Conservation (phyloP, 2,888 invertebrate species). For the Amphimallon solstitiale region DNA sequence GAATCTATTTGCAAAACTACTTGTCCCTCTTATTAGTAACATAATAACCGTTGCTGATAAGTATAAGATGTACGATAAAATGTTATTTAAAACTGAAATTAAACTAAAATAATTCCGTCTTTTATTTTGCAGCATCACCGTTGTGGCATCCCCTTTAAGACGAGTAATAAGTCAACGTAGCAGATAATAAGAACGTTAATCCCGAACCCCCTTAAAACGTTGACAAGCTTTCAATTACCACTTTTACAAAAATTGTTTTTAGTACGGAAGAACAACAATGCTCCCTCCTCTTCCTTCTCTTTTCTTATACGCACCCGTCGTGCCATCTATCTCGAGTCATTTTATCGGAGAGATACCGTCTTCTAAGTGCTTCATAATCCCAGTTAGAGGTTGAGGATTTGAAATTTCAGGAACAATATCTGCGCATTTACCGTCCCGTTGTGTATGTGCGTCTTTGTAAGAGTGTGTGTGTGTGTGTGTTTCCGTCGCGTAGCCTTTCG, state of each 20-base stretch:
- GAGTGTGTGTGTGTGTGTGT: conserved; percentile 2
- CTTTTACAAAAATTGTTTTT: conserved; percentile 30
- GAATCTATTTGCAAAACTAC: too few species aligned
- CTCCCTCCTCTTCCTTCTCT: neutral
- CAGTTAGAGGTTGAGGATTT: conserved; percentile 34
- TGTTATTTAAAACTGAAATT: too few species aligned
- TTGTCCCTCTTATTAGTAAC: too few species aligned
- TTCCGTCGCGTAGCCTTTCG: too few species aligned
- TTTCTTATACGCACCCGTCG: neutral
- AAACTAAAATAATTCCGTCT: too few species aligned
- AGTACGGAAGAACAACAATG: neutral
- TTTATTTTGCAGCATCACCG: too few species aligned
- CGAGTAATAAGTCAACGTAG: conserved; percentile 6
- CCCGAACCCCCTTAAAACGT: conserved; percentile 15
- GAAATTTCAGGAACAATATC: conserved; percentile 31
- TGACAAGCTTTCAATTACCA: conserved; percentile 31
- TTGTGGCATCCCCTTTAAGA: neutral
- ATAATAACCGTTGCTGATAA: too few species aligned
- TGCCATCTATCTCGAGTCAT: neutral
- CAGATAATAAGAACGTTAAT: conserved; percentile 15
- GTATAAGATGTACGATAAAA: too few species aligned
- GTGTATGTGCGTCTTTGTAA: neutral
- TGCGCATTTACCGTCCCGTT: neutral
- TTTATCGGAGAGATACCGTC: conserved; percentile 1
- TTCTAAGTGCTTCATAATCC: conserved; percentile 33